Evolutionary conservation across 2,113 vertebrate species (phyloP), one percentile per base, ranked within the genome.

Genomic region (Marcusenius ussheri): DNA sequence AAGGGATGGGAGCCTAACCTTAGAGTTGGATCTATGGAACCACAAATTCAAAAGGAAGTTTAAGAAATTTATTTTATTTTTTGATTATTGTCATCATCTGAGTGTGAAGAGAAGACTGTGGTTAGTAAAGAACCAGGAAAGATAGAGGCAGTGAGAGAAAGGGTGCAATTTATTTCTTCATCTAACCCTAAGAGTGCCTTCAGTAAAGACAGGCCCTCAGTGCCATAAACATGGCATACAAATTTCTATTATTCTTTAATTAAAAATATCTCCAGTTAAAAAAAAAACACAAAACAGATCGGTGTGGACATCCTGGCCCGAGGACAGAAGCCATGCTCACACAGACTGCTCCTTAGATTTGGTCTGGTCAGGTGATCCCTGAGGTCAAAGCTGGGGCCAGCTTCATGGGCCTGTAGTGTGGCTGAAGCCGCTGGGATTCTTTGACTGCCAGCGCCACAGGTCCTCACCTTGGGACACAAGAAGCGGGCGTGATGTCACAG

Each of bases 371-470:
- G 80, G 80, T 85, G 89, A 62, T 85, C 51, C 19, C 50, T 56
- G 89, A 84, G 74, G 49, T 89, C 46, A 42, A 51, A n/a, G 50
- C 50, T 51, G 31, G 6, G 27, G 21, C 4, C 50, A 85, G 88
- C 13, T 89, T 92, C 87, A 94, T 93, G 94, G 94, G 77, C 91
- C 94, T 0, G 90, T n/a, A 11, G 80, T 45, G 70, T 91, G 93
- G 7, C 95, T 94, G 93, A 98, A 99, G 80, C 98, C 98, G 0
- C 91, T 96, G 80, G 98, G 98, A 90, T 99, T 99, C 94, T 95
- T 96, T 90, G 97, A 96, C 94, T 99, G 98, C 98, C 98, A 99
- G 50, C 97, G 96, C 98, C 98, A 99, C 47, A 99, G 93, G 92
- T 99, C 98, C 92, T 98, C 97, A 92, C 98, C 98, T 99, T 51